Evolutionary conservation across 2,113 vertebrate genomes (phyloP), one percentile per base, ranked within the genome.

Genomic region (Leucopsar rothschildi): DNA sequence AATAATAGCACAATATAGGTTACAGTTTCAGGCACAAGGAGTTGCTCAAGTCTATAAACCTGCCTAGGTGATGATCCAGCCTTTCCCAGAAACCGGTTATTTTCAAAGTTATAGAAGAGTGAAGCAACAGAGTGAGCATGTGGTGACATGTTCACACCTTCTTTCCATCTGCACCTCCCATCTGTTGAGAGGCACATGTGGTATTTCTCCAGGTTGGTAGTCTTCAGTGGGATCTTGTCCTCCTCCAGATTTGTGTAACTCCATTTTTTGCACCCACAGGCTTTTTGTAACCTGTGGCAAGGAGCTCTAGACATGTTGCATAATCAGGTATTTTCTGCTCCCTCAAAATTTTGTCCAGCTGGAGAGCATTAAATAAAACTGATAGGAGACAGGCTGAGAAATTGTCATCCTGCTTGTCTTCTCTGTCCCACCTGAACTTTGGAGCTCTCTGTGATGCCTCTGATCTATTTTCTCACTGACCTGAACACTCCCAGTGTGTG

Each of bases 401-500:
- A 61, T 1, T 0, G 28, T 42, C 12, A 24, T 47, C 35, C 35
- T 57, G 4, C 45, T 65, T 73, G 64, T 22, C 68, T 44, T 77
- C n/a, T 27, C 15, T 42, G 24, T 37, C 70, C 22, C 47, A 39
- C 29, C 4, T 15, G 35, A 52, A 29, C 66, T 76, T 59, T 39
- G 60, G 47, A 37, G 18, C 39, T 76, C 22, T n/a, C 47, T 69
- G 2, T 11, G 21, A 15, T 76, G 53, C 40, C 42, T 69, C 37
- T 1, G 1, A 40, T n/a, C 17, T 2, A 0, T 49, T 71, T 49
- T n/a, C 10, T 60, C 14, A 6, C 31, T 31, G 50, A 17, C 28
- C 37, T 76, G 53, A 64, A 53, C 55, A n/a, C 0, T 0, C 15
- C 2, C 0, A 0, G 1, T 57, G 22, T 24, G 21, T 29, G 37